Evolutionary conservation across 2,888 invertebrate genomes (phyloP), one percentile per base, ranked within the genome.

Genomic region (Hyppa rectilinea): DNA sequence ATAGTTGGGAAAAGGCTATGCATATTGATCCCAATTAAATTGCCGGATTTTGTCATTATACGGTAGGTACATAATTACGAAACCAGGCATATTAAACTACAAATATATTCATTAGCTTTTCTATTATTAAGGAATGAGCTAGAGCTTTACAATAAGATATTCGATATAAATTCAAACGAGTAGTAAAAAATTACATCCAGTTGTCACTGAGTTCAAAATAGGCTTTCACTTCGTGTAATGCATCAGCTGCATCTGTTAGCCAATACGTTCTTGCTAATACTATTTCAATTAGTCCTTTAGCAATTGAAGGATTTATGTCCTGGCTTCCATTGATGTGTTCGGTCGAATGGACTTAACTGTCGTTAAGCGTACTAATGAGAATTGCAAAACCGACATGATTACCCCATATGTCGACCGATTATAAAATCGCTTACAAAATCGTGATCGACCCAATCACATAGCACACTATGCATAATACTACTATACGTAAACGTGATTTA

Each of bases 291-390:
- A 38, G n/a, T 20, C 20, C 34, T 50, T 68, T 45, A 45, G 26
- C 43, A 56, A 60, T 34, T 61, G 10, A 38, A 67, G 53, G 26
- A 49, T 49, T 43, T 55, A 67, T 17, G 14, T 43, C 34, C 23
- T 36, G 20, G 26, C 34, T 63, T 58, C 58, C 40, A 59, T 23
- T 47, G 23, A 71, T 47, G 43, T 50, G 29, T 60, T 36, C 40
- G 26, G 10, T 40, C 29, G 65, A 66, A 53, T 34, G 71, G 53
- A 71, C 52, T 66, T 43, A 62, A 66, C 26, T 62, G 50, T 75
- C 71, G 50, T 76, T 76, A 59, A 71, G 52, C 61, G 40, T 43
- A 70, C 76, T 71, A 71, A 59, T 65, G 52, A 52, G 26, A 60
- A 36, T 65, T 77, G 52, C 76, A 60, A 62, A 49, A 76, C 62